Conservation (phyloP, 2,888 invertebrate species). For the Nemotelus nigrinus region DNA sequence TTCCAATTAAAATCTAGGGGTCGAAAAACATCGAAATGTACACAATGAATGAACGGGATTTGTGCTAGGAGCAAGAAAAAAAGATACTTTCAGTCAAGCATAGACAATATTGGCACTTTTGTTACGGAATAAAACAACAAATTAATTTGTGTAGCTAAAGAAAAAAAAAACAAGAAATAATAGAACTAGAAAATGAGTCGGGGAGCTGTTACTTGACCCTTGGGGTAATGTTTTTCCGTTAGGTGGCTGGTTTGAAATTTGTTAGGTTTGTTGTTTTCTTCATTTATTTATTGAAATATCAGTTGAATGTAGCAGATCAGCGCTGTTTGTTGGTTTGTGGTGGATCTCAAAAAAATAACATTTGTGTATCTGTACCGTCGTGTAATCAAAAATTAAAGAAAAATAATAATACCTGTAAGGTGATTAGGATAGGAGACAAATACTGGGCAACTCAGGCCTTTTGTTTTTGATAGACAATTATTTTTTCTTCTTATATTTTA, state of each 20-base stretch:
- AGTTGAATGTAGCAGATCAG: too few relatives aligned
- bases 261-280: not conserved
- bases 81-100: not conserved
- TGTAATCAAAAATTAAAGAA: too few relatives aligned
- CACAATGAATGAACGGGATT: not conserved
- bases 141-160: slow-evolving; percentile 26
- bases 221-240: not conserved
- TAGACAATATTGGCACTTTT: not conserved
- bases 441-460: too few relatives aligned
- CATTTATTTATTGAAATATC: too few relatives aligned
- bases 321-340: too few relatives aligned
- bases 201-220: not conserved
- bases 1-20: slow-evolving; percentile 31
- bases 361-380: too few relatives aligned
- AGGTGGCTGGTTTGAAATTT: not conserved
- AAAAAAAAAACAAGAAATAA: slow-evolving; percentile 6
- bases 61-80: not conserved
- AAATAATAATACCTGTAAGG: too few relatives aligned
- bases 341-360: too few relatives aligned
- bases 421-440: too few relatives aligned
- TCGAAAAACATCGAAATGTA: not conserved
- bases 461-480: too few relatives aligned
- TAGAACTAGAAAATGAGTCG: not conserved
- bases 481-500: too few relatives aligned
- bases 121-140: slow-evolving; percentile 11